Percentiles rank a stretch among this genome's conserved stretches.
These are phyloP conservation scores for Ophion ellenae DNA, from an alignment of 2,888 invertebrate genomes.

Conservation along the genomic window DNA sequence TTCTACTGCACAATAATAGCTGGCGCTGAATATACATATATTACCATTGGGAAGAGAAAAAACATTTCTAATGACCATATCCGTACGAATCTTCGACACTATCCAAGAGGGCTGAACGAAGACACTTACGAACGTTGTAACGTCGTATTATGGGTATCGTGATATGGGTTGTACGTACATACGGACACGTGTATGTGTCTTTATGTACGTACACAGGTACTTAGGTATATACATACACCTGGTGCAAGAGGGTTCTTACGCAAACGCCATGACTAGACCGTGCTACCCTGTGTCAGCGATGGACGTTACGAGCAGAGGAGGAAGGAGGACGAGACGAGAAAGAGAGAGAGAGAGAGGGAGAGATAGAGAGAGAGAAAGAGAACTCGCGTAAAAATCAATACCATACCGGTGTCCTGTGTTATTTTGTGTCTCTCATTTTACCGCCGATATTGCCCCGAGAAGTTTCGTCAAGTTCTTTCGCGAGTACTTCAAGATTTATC, in stretches of 20 bases:
- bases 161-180: neutral
- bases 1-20: neutral
- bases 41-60: neutral
- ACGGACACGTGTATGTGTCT: neutral
- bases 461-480: conserved; percentile 47
- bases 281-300: conserved; percentile 73
- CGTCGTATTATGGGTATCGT: conserved; percentile 4
- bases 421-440: conserved; percentile 58
- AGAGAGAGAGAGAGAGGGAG: conserved; percentile 44
- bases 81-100: conserved; percentile 43
- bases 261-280: conserved; percentile 71
- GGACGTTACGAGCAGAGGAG: conserved; percentile 69
- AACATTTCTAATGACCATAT: conserved; percentile 38
- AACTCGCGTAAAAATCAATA: conserved; percentile 73
- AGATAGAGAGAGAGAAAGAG: conserved; percentile 49
- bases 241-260: conserved; percentile 64
- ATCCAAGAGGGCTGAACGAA: conserved; percentile 18
- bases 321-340: conserved; percentile 40
- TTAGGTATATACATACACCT: conserved; percentile 54
- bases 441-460: conserved; percentile 44
- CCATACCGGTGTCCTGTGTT: conserved; percentile 63
- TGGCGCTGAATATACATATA: neutral
- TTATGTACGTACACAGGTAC: neutral
- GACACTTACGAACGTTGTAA: conserved; percentile 11
- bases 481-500: conserved; percentile 14